Evolutionary conservation across 2,113 vertebrate species (phyloP).

Genomic region (Capreolus pygargus): DNA sequence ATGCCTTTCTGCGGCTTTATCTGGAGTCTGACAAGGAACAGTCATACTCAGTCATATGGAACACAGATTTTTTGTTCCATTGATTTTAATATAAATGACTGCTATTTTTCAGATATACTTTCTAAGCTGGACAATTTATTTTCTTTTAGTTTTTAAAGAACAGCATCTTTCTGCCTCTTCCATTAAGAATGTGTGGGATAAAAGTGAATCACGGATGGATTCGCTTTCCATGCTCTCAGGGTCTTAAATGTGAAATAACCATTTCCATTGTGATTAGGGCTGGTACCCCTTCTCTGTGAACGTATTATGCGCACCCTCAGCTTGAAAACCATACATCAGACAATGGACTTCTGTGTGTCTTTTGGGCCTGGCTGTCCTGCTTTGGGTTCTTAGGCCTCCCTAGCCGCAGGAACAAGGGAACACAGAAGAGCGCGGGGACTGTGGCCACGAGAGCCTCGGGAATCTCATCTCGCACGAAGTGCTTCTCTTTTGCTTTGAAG

Average conservation of each 20-base stretch:
- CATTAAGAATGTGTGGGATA: slow-evolving; percentile 54
- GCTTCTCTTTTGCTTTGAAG: not conserved
- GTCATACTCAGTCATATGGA: not conserved
- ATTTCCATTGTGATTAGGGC: slow-evolving; percentile 35
- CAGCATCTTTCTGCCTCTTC: slow-evolving; percentile 45
- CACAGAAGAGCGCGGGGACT: not conserved
- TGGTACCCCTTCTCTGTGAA: slow-evolving; percentile 10
- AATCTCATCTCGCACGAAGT: not conserved
- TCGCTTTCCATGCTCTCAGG: slow-evolving; percentile 24
- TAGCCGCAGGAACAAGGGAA: slow-evolving; percentile 33
- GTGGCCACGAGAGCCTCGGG: not conserved
- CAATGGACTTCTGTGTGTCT: slow-evolving; percentile 37
- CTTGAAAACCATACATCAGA: slow-evolving; percentile 47
- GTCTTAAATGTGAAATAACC: slow-evolving; percentile 33
- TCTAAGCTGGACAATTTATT: not conserved
- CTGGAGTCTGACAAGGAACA: slow-evolving; percentile 18
- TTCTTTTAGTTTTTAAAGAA: slow-evolving; percentile 20
- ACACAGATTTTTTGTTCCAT: not conserved
- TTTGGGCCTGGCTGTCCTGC: not conserved
- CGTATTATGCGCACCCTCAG: not conserved
- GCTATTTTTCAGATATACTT: slow-evolving; percentile 35
- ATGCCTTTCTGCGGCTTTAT: not conserved
- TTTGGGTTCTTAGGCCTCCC: slow-evolving; percentile 2
- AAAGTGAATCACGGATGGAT: slow-evolving; percentile 17
- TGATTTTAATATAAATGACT: not conserved